These are phyloP conservation scores for Lethenteron camtschaticum DNA, from an alignment of 2,113 vertebrate genomes.

Conservation along the genomic window DNA sequence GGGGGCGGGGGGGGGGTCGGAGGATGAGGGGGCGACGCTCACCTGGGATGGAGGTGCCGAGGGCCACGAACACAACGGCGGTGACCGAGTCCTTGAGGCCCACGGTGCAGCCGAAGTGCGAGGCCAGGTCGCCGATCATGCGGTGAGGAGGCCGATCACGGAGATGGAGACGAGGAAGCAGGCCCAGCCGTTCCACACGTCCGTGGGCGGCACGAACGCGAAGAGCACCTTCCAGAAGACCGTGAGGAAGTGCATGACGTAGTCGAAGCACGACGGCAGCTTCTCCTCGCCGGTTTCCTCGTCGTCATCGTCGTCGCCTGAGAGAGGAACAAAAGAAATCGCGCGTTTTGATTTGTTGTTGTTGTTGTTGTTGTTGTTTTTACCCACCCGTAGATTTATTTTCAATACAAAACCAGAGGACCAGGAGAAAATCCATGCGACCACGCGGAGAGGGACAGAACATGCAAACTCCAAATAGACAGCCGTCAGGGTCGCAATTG, in stretches of 20 bases:
- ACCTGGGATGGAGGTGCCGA: constrained; percentile 91
- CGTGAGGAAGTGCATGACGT: constrained; percentile 86
- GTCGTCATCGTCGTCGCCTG: constrained; percentile 40
- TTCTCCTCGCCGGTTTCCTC: constrained; percentile 61
- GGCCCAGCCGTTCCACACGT: constrained; percentile 86
- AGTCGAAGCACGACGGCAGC: constrained; percentile 54
- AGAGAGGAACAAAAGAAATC: neutral
- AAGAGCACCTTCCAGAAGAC: constrained; percentile 94
- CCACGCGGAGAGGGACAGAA: too few species aligned
- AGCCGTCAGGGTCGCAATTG: too few species aligned
- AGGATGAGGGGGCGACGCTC: neutral
- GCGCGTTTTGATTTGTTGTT: neutral
- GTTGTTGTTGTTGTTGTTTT: neutral
- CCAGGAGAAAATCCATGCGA: neutral
- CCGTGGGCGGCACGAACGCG: constrained; percentile 77
- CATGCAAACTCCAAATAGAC: too few species aligned
- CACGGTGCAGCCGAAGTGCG: constrained; percentile 84
- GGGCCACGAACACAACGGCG: constrained; percentile 66
- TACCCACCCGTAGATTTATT: too few species aligned
- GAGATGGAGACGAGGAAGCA: constrained; percentile 70
- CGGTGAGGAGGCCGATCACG: constrained; percentile 69
- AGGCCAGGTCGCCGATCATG: constrained; percentile 80
- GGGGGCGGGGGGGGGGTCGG: too few species aligned
- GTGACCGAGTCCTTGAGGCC: constrained; percentile 89
- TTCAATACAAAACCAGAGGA: neutral